Conservation (phyloP, 2,113 vertebrate genomes). For the Pollachius pollachius region DNA sequence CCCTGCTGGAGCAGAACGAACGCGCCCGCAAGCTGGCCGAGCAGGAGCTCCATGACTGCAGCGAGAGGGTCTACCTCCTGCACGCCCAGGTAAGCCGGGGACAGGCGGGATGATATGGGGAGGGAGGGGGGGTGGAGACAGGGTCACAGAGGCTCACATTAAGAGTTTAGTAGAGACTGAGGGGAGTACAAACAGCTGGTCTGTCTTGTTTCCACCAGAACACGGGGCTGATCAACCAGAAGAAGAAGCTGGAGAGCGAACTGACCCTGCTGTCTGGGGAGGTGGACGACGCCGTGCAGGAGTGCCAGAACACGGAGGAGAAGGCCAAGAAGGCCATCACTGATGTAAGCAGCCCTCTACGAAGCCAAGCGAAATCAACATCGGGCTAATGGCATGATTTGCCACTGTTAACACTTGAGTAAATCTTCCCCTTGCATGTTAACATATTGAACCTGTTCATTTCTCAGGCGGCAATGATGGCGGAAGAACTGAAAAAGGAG, state of each 20-base stretch:
- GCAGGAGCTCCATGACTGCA: conserved; percentile 86
- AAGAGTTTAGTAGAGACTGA: too few relatives aligned
- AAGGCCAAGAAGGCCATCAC: conserved; percentile 95
- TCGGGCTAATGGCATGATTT: background rate
- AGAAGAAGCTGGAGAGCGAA: conserved; percentile 90
- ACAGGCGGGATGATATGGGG: background rate
- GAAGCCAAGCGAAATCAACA: background rate
- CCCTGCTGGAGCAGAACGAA: conserved; percentile 82
- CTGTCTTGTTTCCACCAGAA: conserved; percentile 72
- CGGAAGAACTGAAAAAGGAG: conserved; percentile 94
- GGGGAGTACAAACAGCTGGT: background rate
- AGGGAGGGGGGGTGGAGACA: too few relatives aligned
- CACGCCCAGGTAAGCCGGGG: conserved; percentile 80
- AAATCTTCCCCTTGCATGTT: background rate
- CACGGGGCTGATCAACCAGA: conserved; percentile 86
- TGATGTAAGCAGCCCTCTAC: conserved; percentile 73
- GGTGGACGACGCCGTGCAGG: conserved; percentile 86
- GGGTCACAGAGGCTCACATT: too few relatives aligned
- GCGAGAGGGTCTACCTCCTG: conserved; percentile 85
- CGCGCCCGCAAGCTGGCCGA: conserved; percentile 85
- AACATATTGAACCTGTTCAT: background rate
- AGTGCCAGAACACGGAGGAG: conserved; percentile 87
- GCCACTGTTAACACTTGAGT: background rate
- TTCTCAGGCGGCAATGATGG: conserved; percentile 91
- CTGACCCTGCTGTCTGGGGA: conserved; percentile 80